Evolutionary conservation across 2,113 vertebrate genomes (phyloP), one percentile per base, ranked within the genome.

Genomic region (Balaeniceps rex): DNA sequence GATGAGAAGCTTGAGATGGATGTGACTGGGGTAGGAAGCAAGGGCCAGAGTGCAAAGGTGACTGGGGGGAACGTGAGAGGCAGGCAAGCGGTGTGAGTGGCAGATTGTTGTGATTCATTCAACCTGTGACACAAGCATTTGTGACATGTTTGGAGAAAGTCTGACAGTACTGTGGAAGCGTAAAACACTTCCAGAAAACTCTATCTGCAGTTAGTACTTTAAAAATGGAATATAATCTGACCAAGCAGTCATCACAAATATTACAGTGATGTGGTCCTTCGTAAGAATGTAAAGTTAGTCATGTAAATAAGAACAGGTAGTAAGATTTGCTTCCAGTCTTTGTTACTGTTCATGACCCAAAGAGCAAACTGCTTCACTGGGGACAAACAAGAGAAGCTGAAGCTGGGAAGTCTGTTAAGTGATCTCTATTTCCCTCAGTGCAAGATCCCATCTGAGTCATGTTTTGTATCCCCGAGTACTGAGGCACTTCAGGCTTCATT

Each of bases 201-300:
- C 96, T 95, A 83, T 93, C 95, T 97, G 95, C 88, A 94, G 92
- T 69, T 87, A 68, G 31, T 60, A 25, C 12, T 57, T 46, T 6
- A 38, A 57, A 94, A 91, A 40, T 33, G 3, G 61, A 57, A 12
- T 34, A 11, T 60, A 84, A 91, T 47, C 72, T 81, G 76, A 72
- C 40, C 34, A 64, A 36, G 34, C 31, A 61, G 40, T 70, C 68
- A 47, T 47, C 19, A 34, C 55, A 58, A 38, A 29, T 44, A 29
- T 22, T 55, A 22, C 58, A 84, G n/a, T 1, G 5, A 44, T 63
- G 54, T 19, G 23, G 26, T 75, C 42, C 51, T 88, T 58, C 3
- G 0, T 34, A 52, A n/a, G 52, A 70, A 19, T 14, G 8, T 57
- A 3, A 77, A 57, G 26, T 47, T 49, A 44, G 23, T 42, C 40